Base-by-base conservation (phyloP, 2,113 vertebrate species). In the Xenus cinereus region DNA sequence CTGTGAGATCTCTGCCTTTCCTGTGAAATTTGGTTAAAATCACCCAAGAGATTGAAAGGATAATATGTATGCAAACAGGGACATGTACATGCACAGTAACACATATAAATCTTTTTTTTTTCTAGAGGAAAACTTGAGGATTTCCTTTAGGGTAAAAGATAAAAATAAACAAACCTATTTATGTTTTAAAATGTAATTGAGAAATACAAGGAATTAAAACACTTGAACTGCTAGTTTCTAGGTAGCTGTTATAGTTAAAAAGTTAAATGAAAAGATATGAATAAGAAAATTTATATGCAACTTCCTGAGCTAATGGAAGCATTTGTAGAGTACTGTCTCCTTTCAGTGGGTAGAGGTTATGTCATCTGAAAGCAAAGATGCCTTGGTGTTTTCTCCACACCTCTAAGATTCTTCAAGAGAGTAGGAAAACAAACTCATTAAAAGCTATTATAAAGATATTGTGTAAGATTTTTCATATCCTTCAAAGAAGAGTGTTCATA, bases 401-500 rank as follows among this genome's bases (percentile, higher is more conserved):
- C 60, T 75, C 51, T 41, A 57, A 54, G 46, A 46, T 37, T 46
- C 51, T 59, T 60, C 79, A 72, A 8, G 0, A 20, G 45, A 54
- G 10, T 1, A 64, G 62, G 45, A 87, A 87, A 62, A 56, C 79
- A 71, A 27, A 15, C 20, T 18, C 51, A 57, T 17, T 19, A 54
- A 64, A 88, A 43, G 3, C 43, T 75, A 6, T 51, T 35, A 51
- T 5, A 27, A 46, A 66, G 24, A 50, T 6, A 48, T 16, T 37
- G 37, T 32, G 5, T 59, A 32, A 51, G 9, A 10, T 32, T 63
- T 64, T 53, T 62, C 46, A 28, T 11, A 35, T 20, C 21, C 66
- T 43, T 53, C 59, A 16, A 14, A 74, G 51, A n/a, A 81, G n/a
- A 46, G 12, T 1, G 14, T 41, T 64, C 98, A 92, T 98, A 99